Percentiles rank a stretch among this genome's conserved stretches.
These are phyloP conservation scores for Plemyria rubiginata DNA, from an alignment of 2,888 invertebrate genomes.

Conservation along the genomic window DNA sequence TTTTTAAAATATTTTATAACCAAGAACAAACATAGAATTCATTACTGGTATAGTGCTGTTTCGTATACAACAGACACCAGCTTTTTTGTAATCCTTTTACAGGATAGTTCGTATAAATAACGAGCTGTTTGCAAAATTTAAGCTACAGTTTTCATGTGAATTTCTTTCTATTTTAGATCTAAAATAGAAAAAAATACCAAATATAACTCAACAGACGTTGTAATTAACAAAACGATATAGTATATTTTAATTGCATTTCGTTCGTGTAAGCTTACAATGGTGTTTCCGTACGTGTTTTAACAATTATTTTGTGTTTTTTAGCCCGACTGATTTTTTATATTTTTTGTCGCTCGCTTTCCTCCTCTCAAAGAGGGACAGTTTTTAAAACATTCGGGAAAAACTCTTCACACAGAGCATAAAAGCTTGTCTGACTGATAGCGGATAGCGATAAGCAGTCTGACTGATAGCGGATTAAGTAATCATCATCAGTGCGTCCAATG, in stretches of 20 bases:
- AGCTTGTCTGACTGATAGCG: neutral
- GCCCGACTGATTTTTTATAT: neutral
- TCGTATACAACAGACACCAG: too few species aligned
- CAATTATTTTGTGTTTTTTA: neutral
- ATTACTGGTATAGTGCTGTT: too few species aligned
- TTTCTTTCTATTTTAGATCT: too few species aligned
- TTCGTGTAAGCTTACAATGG: neutral
- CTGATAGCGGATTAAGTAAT: neutral
- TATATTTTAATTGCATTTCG: neutral
- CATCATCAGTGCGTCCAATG: too few species aligned
- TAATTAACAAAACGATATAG: neutral
- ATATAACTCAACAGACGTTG: neutral
- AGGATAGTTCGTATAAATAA: too few species aligned
- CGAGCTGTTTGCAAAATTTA: too few species aligned
- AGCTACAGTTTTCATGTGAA: too few species aligned
- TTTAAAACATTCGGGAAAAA: neutral
- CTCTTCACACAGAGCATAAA: slow-evolving; percentile 5
- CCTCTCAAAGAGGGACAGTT: slow-evolving; percentile 2
- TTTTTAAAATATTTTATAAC: too few species aligned
- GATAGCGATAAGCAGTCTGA: slow-evolving; percentile 5
- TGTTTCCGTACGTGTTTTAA: neutral
- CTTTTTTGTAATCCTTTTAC: too few species aligned
- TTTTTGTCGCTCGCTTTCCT: neutral
- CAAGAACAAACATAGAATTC: too few species aligned
- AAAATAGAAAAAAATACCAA: neutral